Evolutionary conservation across 1,140 invertebrate genomes (phyloP).

Genomic region (Harpegnathos saltator): DNA sequence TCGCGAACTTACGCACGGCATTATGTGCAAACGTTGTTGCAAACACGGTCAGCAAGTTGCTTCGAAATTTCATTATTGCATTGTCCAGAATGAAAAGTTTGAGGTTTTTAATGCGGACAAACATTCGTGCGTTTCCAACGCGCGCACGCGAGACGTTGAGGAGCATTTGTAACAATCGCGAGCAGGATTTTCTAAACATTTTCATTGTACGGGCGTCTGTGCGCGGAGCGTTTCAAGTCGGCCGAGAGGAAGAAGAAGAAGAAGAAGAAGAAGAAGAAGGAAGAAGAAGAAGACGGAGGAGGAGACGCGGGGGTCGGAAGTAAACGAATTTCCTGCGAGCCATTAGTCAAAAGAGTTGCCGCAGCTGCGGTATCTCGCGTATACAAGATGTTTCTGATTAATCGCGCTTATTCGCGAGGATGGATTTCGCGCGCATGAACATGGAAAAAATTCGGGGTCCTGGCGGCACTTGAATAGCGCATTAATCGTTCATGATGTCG

Average conservation of each 20-base stretch:
- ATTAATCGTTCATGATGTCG: slow-evolving; percentile 20
- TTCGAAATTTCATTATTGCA: slow-evolving; percentile 3
- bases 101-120: background rate
- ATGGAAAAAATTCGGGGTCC: slow-evolving; percentile 5
- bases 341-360: slow-evolving; percentile 53
- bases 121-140: background rate
- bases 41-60: background rate
- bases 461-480: background rate
- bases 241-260: background rate
- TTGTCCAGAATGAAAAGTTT: background rate
- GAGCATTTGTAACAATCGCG: background rate
- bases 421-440: background rate
- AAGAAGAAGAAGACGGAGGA: too few species aligned
- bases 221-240: slow-evolving; percentile 15
- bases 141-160: background rate
- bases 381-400: slow-evolving; percentile 37
- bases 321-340: slow-evolving; percentile 45
- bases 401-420: slow-evolving; percentile 22
- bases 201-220: slow-evolving; percentile 14
- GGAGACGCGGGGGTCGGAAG: background rate
- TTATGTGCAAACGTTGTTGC: slow-evolving; percentile 7
- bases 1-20: background rate
- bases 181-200: slow-evolving; percentile 32
- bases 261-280: too few species aligned
- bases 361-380: slow-evolving; percentile 6